A percentile compares a stretch with the other conserved stretches of the same genome.
These are phyloP conservation scores for Ictalurus punctatus DNA, from an alignment of 2,113 vertebrate genomes.

Conservation along the genomic window DNA sequence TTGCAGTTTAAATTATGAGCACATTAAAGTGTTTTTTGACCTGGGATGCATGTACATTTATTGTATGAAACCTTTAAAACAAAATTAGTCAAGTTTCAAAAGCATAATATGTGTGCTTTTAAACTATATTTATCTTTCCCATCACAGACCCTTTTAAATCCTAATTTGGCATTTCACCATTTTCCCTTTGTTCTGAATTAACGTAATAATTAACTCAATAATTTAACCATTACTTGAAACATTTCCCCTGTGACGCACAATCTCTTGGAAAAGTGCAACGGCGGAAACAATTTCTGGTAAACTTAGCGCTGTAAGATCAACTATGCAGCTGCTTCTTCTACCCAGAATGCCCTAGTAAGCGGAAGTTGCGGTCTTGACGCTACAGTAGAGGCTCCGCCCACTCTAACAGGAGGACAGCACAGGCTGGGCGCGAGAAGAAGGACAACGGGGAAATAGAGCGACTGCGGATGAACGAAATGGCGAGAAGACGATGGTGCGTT, in stretches of 20 bases:
- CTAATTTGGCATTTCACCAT: not conserved
- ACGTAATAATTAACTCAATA: not conserved
- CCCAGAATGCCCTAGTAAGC: slow-evolving; percentile 61
- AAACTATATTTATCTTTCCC: too few species aligned
- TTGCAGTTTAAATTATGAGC: too few species aligned
- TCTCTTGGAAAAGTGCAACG: not conserved
- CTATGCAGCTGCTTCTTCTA: slow-evolving; percentile 48
- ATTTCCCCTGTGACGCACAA: not conserved
- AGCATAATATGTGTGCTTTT: too few species aligned
- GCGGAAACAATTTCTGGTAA: not conserved
- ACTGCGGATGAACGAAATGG: slow-evolving; percentile 19
- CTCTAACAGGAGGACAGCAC: slow-evolving; percentile 64
- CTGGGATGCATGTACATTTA: too few species aligned
- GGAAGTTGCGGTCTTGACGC: slow-evolving; percentile 72
- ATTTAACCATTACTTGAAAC: not conserved
- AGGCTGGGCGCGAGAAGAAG: slow-evolving; percentile 57
- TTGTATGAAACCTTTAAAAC: too few species aligned
- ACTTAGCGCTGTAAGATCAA: not conserved
- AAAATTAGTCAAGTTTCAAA: too few species aligned
- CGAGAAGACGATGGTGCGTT: slow-evolving; percentile 19
- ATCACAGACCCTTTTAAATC: not conserved
- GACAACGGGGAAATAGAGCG: slow-evolving; percentile 54
- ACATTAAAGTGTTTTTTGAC: too few species aligned
- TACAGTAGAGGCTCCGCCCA: slow-evolving; percentile 70
- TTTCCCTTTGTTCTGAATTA: not conserved